Evolutionary conservation across 1,140 invertebrate species (phyloP).

Genomic region (Meteorus sp.): DNA sequence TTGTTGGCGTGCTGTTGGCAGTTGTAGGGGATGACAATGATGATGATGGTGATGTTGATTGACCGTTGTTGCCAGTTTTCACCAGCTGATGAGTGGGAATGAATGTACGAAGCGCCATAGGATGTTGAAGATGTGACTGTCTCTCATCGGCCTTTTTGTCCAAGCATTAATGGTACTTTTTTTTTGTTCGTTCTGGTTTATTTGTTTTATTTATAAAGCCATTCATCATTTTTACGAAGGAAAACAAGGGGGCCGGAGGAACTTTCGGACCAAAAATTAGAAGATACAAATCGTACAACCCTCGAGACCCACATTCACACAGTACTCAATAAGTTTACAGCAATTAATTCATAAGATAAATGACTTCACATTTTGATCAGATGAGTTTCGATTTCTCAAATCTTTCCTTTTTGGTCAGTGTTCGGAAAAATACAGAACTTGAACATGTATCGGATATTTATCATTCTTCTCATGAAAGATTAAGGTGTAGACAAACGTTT

Average conservation of each 20-base stretch:
- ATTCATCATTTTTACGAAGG: conserved; percentile 6
- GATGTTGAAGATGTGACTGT: conserved; percentile 19
- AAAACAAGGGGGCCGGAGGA: not conserved
- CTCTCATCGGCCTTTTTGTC: conserved; percentile 22
- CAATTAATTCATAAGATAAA: too few species aligned
- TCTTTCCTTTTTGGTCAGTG: too few species aligned
- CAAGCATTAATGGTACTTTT: conserved; percentile 21
- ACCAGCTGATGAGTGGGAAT: conserved; percentile 24
- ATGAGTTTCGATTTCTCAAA: too few species aligned
- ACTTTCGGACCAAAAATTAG: not conserved
- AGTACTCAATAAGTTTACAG: too few species aligned
- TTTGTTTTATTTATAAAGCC: conserved; percentile 19
- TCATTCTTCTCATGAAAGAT: too few species aligned
- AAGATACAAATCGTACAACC: not conserved
- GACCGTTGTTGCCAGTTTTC: not conserved
- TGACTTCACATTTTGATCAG: too few species aligned
- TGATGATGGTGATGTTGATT: conserved; percentile 1
- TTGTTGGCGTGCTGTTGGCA: not conserved
- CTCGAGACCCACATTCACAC: not conserved
- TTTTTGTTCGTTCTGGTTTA: too few species aligned
- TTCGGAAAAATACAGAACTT: too few species aligned
- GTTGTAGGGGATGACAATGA: too few species aligned
- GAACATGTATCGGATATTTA: too few species aligned
- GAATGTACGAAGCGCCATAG: conserved; percentile 24
- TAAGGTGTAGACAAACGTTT: too few species aligned